A percentile compares a stretch with the other conserved stretches of the same genome.
These are phyloP conservation scores for Phataginus tricuspis DNA, from an alignment of 2,797 vertebrate species.

Conservation along the genomic window DNA sequence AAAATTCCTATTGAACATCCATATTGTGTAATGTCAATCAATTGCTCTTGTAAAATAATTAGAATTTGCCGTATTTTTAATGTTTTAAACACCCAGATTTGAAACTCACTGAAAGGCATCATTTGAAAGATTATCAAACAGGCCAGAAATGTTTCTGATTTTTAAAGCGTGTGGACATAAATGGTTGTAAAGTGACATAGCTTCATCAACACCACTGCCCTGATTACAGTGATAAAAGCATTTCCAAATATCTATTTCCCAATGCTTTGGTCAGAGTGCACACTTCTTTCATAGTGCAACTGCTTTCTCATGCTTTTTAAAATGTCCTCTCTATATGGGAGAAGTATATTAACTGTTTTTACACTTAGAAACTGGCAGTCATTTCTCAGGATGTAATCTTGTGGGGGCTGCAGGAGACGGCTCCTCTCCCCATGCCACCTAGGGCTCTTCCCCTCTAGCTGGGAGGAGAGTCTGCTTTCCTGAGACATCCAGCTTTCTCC, in stretches of 20 bases:
- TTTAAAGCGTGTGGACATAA: background rate
- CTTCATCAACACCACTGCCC: rapidly evolving
- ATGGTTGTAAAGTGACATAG: background rate
- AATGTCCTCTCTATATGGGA: background rate
- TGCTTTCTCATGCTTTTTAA: background rate
- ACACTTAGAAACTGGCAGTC: background rate
- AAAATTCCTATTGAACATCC: background rate
- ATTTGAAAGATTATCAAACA: background rate
- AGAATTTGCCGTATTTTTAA: background rate
- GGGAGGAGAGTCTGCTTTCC: background rate
- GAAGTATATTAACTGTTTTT: background rate
- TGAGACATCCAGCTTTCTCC: background rate
- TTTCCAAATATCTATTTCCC: background rate
- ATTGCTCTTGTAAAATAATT: background rate
- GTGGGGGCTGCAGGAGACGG: background rate
- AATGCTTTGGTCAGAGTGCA: background rate
- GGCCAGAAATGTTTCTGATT: background rate
- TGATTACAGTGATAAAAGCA: background rate
- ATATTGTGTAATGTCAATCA: background rate
- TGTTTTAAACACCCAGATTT: background rate
- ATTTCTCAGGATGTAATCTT: background rate
- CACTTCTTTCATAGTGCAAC: background rate
- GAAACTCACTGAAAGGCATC: background rate
- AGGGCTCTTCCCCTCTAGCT: rapidly evolving
- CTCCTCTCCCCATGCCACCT: background rate